Percentiles rank a stretch among this genome's conserved stretches.
These are phyloP conservation scores for Biston stratarius DNA, from an alignment of 2,888 invertebrate genomes.

Conservation along the genomic window DNA sequence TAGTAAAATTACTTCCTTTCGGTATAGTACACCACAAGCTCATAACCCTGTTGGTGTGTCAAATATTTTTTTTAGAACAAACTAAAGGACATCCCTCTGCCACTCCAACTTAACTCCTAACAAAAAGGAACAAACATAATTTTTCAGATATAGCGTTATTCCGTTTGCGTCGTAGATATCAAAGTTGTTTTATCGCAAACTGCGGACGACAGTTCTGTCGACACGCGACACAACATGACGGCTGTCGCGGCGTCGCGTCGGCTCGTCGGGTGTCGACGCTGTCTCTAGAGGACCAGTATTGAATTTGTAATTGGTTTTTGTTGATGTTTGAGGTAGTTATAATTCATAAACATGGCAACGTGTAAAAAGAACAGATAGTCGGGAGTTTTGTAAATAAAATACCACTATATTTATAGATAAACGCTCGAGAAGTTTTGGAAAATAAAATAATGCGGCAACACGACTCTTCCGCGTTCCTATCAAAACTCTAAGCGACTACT, in stretches of 20 bases:
- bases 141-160: conserved; percentile 45
- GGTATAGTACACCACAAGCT: no score
- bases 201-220: conserved; percentile 49
- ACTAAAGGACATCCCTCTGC: neutral
- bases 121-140: conserved; percentile 39
- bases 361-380: no score
- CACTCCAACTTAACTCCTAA: conserved; percentile 22
- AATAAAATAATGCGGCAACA: no score
- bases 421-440: no score
- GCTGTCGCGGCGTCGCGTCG: conserved; percentile 43
- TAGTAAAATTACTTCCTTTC: neutral
- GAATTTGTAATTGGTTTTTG: conserved; percentile 39
- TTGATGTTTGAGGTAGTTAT: neutral
- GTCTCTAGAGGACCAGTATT: conserved; percentile 26
- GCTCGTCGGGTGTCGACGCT: conserved; percentile 11
- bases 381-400: no score
- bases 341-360: neutral
- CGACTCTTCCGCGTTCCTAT: no score
- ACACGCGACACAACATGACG: conserved; percentile 37
- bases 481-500: no score
- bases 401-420: no score
- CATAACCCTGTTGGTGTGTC: no score
- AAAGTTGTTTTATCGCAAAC: conserved; percentile 47
- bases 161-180: conserved; percentile 42
- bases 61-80: neutral